Evolutionary conservation across 2,888 invertebrate species (phyloP).

Genomic region (Drosophila atripex): DNA sequence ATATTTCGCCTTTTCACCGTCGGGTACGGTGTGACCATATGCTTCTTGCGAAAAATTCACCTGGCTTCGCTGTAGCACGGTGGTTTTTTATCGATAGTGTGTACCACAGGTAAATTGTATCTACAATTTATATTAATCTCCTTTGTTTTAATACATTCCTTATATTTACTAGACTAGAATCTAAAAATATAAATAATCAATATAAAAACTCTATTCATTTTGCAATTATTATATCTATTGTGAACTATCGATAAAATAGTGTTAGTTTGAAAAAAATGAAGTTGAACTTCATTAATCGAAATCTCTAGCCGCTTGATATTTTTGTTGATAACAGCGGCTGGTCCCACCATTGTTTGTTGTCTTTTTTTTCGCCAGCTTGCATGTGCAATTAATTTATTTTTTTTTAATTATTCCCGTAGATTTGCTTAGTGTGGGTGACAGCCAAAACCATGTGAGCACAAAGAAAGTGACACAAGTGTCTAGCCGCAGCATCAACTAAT

Average conservation of each 20-base stretch:
- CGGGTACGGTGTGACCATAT: slow-evolving; percentile 33
- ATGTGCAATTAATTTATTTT: slow-evolving; percentile 18
- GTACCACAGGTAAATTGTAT: background rate
- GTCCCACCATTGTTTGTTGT: slow-evolving; percentile 4
- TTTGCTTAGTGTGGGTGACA: slow-evolving; percentile 1
- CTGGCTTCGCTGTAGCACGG: background rate
- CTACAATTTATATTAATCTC: background rate
- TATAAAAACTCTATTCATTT: background rate
- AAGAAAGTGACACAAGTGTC: slow-evolving; percentile 18
- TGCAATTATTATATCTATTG: background rate
- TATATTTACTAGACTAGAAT: background rate
- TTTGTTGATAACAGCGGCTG: background rate
- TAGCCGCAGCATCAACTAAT: slow-evolving; percentile 16
- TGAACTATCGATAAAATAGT: background rate
- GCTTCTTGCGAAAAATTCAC: slow-evolving; percentile 9
- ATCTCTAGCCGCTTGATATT: background rate
- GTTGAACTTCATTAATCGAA: background rate
- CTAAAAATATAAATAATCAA: too few relatives aligned
- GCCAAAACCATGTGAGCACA: slow-evolving; percentile 17
- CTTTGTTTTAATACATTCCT: background rate
- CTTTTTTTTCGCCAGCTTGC: background rate
- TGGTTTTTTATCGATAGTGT: slow-evolving; percentile 3
- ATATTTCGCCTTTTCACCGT: slow-evolving; percentile 40
- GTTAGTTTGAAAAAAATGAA: too few relatives aligned
- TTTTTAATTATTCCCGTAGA: background rate